Evolutionary conservation across 2,113 vertebrate genomes (phyloP).

Genomic region (Oxyruncus cristatus): DNA sequence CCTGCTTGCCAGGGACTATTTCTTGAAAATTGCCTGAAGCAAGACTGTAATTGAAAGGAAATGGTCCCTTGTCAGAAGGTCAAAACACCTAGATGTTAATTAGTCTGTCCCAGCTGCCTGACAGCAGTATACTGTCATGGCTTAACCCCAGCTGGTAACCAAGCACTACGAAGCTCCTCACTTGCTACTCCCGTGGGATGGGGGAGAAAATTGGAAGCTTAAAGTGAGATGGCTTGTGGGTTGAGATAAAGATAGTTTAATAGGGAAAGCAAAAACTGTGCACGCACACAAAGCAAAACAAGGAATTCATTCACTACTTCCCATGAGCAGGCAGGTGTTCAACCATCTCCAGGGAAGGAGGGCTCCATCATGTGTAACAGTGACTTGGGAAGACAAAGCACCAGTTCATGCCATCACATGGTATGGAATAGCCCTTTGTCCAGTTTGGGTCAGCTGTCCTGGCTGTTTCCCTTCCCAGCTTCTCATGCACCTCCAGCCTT

Average conservation of each 20-base stretch:
- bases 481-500: not conserved
- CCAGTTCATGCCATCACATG: not conserved
- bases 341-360: not conserved
- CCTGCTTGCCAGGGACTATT: not conserved
- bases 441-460: not conserved
- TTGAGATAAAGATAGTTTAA: not conserved
- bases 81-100: not conserved
- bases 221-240: not conserved
- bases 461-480: not conserved
- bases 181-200: not conserved
- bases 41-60: not conserved
- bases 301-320: not conserved
- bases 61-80: not conserved
- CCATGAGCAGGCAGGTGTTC: not conserved
- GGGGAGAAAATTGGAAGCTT: not conserved
- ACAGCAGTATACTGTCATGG: not conserved
- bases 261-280: not conserved
- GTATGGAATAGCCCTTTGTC: not conserved
- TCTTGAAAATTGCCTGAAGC: slow-evolving; percentile 31
- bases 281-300: not conserved
- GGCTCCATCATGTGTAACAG: not conserved
- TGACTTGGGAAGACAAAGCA: not conserved
- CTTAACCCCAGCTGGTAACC: not conserved
- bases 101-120: not conserved
- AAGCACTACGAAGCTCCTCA: not conserved